phyloP scores from a whole-genome alignment of 2,113 vertebrate genomes.

The Zosterops pallidus region DNA sequence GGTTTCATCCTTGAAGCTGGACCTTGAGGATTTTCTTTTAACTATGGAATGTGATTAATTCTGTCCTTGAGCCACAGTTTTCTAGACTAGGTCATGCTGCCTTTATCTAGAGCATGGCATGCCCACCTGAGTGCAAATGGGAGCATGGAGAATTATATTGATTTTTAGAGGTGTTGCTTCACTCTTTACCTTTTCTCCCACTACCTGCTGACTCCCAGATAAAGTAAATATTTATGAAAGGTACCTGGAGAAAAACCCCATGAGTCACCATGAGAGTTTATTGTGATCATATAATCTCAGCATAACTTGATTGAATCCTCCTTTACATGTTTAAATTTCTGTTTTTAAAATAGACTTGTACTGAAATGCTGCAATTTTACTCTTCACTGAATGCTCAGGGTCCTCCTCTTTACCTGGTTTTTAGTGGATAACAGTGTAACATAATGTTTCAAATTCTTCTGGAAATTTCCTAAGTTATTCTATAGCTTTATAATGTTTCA shows the following conservation, averaged over 20 bases:
- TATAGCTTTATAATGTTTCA: not conserved
- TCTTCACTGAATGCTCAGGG: not conserved
- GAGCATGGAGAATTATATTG: not conserved
- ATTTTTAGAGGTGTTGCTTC: not conserved
- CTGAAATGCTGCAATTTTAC: not conserved
- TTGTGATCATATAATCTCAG: not conserved
- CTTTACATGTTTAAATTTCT: not conserved
- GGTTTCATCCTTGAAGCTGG: not conserved
- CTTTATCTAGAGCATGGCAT: not conserved
- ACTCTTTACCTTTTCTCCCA: not conserved
- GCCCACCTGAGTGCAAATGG: not conserved
- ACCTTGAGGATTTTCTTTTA: not conserved
- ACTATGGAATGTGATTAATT: not conserved
- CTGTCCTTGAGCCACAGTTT: not conserved
- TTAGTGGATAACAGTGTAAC: not conserved
- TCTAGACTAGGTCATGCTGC: not conserved
- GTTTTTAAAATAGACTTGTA: not conserved
- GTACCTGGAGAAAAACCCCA: not conserved
- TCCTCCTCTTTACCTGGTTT: not conserved
- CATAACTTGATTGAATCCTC: not conserved
- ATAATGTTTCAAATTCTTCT: not conserved
- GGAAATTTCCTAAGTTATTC: not conserved
- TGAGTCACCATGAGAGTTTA: not conserved
- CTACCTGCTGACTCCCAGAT: not conserved
- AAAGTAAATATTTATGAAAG: not conserved